Percentiles rank a stretch among this genome's conserved stretches.
These are phyloP conservation scores for Trematocara marginatum DNA, from an alignment of 2,113 vertebrate species.

Conservation along the genomic window DNA sequence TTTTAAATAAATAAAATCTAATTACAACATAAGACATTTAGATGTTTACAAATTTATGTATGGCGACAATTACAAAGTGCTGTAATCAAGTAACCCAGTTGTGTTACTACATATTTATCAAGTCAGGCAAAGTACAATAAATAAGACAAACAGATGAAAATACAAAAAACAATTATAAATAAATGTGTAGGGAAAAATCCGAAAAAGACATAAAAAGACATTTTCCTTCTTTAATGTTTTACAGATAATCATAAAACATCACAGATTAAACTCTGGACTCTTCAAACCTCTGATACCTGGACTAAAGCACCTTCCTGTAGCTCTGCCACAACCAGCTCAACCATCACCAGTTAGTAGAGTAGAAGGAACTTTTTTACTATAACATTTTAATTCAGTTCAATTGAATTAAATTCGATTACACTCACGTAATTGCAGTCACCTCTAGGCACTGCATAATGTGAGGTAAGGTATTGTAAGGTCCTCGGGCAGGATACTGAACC, in stretches of 20 bases:
- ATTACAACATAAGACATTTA: background rate
- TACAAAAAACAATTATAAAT: background rate
- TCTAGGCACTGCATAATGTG: rapidly evolving
- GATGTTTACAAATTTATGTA: background rate
- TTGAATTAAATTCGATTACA: rapidly evolving
- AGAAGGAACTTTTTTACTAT: background rate
- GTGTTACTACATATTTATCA: background rate
- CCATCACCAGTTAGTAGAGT: background rate
- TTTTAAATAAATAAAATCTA: background rate
- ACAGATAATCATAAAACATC: background rate
- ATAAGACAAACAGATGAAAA: background rate
- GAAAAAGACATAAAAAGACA: background rate
- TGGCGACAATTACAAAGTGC: background rate
- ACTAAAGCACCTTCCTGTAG: background rate
- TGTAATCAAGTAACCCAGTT: background rate
- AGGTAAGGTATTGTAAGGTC: background rate
- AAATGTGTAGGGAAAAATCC: background rate
- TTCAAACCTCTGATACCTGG: background rate
- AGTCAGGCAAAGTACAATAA: background rate
- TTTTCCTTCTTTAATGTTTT: background rate
- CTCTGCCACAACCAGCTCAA: background rate
- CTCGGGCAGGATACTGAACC: background rate
- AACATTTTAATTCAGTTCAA: rapidly evolving
- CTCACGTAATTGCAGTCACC: background rate
- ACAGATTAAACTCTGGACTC: background rate